Base-by-base conservation (phyloP, 2,888 invertebrate species). In the Notocelia uddmanniana region DNA sequence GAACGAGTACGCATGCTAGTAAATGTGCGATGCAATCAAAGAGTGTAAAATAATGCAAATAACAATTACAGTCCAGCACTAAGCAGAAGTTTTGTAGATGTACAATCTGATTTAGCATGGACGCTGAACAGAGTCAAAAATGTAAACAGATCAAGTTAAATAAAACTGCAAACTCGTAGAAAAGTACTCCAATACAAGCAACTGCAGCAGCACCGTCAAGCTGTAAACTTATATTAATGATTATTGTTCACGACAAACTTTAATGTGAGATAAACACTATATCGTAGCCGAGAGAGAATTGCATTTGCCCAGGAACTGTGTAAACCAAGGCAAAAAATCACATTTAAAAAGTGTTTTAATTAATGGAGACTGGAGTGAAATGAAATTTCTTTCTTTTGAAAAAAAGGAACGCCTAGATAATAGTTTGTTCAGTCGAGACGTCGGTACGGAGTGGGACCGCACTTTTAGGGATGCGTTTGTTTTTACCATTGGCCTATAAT, bases 311-410 rank as follows among this genome's bases (percentile, higher is more conserved):
- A 58, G 48, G 52, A 58, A 67, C 74, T 68, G 60, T 69, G 74
- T 64, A 78, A 80, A 80, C 80, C 77, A 72, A 78, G 75, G 78
- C 76, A 79, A 76, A 67, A 62, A 69, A 75, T 79, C 81, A 81
- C 80, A 80, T 82, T 84, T 81, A 80, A 79, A 63, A 77, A 78
- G 81, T 81, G 82, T 80, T 86, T 87, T 87, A 86, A 87, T 87
- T 87, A 80, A 85, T 85, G 80, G 80, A 76, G 77, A 77, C 77
- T 73, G 73, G 79, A 75, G 77, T 70, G 80, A 81, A 85, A 86
- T 87, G 77, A 80, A 84, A 84, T 85, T 83, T 79, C 80, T 83
- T 85, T 79, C 78, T 78, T 79, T 76, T 76, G 68, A 78, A 81
- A 78, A 31, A 72, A 72, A 71, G 63, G 69, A 77, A 80, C 80